Evolutionary conservation across 2,888 invertebrate species (phyloP), one percentile per base, ranked within the genome.

Genomic region (Alviniconcha strummeri): DNA sequence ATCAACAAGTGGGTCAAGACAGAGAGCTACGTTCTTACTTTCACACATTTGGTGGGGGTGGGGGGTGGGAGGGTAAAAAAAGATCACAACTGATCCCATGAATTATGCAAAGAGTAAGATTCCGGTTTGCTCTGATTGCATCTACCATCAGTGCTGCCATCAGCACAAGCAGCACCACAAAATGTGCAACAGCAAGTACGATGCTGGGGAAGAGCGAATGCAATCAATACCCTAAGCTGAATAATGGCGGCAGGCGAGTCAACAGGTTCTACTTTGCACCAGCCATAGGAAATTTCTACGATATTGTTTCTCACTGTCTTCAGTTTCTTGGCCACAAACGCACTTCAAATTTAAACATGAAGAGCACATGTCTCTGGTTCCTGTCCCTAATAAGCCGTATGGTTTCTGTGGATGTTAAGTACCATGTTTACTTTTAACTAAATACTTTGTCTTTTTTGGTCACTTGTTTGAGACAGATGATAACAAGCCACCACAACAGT

Each of bases 131-230:
- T 56, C 13, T 15, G 69, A 36, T 67, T 79, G 67, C 15, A 36
- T 64, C 54, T 64, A 55, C 52, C 55, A 57, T 11, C 15, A 71
- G 9, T 15, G 36, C 11, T 4, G 13, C 56, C 19, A 78, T 52
- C 13, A 69, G 64, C 69, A 55, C n/a, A n/a, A 54, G 56, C 69
- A 71, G 67, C 67, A 36, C 19, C 72, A 74, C 60, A 83, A 75
- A 80, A 67, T 75, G 80, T 75, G 76, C 75, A 74, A 80, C 67
- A 72, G 64, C 75, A 67, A 54, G 67, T 60, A 64, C 69, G 80
- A 17, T 52, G 75, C 67, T 69, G 80, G 74, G 36, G 9, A 67
- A 19, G 55, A 60, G 36, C 60, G 74, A 64, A 78, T 78, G 78
- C 78, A 78, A 78, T 78, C 78, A 78, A 78, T 78, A 78, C 36